These are phyloP conservation scores for Phylloscopus trochiloides DNA, from an alignment of 2,113 vertebrate species.

Conservation along the genomic window DNA sequence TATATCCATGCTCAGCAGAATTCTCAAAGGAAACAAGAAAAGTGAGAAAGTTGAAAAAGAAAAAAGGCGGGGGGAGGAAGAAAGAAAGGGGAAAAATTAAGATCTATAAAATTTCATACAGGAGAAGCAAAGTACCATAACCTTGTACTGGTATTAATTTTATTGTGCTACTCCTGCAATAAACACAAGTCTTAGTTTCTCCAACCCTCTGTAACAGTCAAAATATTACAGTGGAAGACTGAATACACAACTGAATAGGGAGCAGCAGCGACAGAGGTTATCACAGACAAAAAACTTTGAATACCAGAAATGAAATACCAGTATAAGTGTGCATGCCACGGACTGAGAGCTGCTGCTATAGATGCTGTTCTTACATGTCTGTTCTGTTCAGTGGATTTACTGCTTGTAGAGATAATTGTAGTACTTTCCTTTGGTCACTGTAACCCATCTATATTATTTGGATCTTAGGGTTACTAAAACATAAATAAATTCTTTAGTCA, in stretches of 20 bases:
- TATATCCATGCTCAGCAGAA: background rate
- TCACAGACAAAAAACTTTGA: background rate
- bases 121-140: background rate
- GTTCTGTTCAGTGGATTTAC: background rate
- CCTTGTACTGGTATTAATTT: background rate
- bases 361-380: background rate
- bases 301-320: conserved; percentile 32
- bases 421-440: background rate
- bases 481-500: conserved; percentile 11
- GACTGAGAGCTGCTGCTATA: background rate
- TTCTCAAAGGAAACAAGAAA: background rate
- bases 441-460: background rate
- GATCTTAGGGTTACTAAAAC: conserved; percentile 32
- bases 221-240: background rate
- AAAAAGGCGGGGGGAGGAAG: background rate
- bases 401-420: conserved; percentile 12
- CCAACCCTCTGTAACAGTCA: background rate
- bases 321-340: background rate
- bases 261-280: background rate
- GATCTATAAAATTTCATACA: background rate
- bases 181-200: background rate
- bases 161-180: background rate
- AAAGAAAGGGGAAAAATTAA: background rate
- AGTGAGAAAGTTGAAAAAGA: background rate
- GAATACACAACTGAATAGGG: background rate